A percentile compares a stretch with the other conserved stretches of the same genome.
Evolutionary conservation across 2,797 vertebrate genomes (phyloP).

Genomic region (Nyctalus aviator): DNA sequence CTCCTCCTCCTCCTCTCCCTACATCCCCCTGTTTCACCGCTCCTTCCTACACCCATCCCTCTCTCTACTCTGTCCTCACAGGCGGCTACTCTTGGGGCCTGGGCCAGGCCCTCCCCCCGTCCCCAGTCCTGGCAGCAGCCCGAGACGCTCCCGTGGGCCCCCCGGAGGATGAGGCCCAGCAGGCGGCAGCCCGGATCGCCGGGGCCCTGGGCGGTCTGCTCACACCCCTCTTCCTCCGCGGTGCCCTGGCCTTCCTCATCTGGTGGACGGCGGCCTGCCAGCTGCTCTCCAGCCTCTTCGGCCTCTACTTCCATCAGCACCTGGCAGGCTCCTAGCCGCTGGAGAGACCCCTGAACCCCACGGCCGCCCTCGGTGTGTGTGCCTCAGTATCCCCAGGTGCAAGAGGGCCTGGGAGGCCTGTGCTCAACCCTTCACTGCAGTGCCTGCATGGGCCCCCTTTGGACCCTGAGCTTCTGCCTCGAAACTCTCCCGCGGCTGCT

Average conservation of each 20-base stretch:
- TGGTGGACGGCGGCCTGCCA: conserved; percentile 98
- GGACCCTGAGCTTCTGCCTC: neutral
- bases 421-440: neutral
- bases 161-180: conserved; percentile 90
- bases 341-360: neutral
- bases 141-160: rapidly evolving
- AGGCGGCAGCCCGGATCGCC: conserved; percentile 89
- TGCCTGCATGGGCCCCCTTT: neutral
- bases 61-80: conserved; percentile 64
- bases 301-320: conserved; percentile 97
- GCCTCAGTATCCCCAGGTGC: neutral
- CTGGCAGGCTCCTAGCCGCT: conserved; percentile 90
- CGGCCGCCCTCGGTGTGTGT: rapidly evolving
- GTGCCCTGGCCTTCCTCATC: conserved; percentile 94
- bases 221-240: conserved; percentile 92
- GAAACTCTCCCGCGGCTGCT: neutral
- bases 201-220: conserved; percentile 89
- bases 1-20: neutral
- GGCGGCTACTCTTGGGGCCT: conserved; percentile 95
- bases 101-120: conserved; percentile 80
- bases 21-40: too few relatives aligned
- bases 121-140: neutral
- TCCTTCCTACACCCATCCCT: too few relatives aligned
- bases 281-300: conserved; percentile 94
- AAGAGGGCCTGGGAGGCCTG: neutral